These are phyloP conservation scores for Drosophila hydei DNA, from an alignment of 1,140 invertebrate genomes.

Conservation along the genomic window DNA sequence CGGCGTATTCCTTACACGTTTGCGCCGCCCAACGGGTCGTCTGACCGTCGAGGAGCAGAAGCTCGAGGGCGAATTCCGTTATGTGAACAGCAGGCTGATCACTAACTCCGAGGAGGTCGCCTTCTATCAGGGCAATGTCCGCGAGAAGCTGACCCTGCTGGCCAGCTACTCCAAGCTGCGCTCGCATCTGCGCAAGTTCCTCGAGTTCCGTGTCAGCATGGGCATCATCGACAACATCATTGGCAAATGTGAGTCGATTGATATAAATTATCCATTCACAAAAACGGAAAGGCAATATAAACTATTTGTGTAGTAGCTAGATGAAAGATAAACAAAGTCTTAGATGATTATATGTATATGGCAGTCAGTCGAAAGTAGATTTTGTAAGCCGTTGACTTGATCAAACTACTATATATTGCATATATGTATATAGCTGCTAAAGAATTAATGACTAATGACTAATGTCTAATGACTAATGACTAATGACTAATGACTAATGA, in stretches of 20 bases:
- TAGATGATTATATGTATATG: too few relatives aligned
- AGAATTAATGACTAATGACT: too few relatives aligned
- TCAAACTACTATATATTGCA: too few relatives aligned
- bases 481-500: too few relatives aligned
- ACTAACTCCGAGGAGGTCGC: slow-evolving; percentile 99
- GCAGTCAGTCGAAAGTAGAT: too few relatives aligned
- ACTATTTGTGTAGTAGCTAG: too few relatives aligned
- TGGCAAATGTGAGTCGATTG: slow-evolving; percentile 98
- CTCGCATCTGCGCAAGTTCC: slow-evolving; percentile 93
- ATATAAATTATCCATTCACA: too few relatives aligned
- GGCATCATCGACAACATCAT: slow-evolving; percentile 98
- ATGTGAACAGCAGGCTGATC: slow-evolving; percentile 97
- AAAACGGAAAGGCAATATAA: too few relatives aligned
- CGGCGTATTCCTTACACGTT: slow-evolving; percentile 90
- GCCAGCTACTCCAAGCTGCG: slow-evolving; percentile 96
- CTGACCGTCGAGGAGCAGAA: slow-evolving; percentile 97
- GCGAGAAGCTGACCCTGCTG: slow-evolving; percentile 94
- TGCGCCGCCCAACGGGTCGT: slow-evolving; percentile 92
- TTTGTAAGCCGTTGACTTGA: too few relatives aligned
- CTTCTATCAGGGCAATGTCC: slow-evolving; percentile 96
- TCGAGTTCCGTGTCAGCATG: slow-evolving; percentile 96
- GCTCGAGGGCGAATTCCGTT: slow-evolving; percentile 98
- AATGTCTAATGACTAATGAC: too few relatives aligned
- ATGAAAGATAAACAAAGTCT: too few relatives aligned
- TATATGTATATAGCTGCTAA: too few relatives aligned